phyloP scores from a whole-genome alignment of 92 coral and sea anemone species.

The Chrysogorgia sp. region DNA sequence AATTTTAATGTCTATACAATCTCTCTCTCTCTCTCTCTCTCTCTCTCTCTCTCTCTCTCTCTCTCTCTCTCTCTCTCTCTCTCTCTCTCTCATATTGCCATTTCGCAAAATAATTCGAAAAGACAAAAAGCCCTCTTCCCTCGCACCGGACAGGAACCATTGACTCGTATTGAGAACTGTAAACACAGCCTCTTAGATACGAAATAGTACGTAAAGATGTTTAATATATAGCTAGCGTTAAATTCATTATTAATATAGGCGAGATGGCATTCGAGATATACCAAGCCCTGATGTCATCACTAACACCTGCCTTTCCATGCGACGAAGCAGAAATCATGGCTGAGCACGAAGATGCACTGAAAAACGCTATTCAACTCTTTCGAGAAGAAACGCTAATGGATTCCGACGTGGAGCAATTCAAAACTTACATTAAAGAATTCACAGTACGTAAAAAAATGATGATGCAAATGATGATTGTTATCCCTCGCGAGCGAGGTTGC shows the following conservation, averaged over 20 bases:
- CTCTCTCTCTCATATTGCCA: too few species aligned
- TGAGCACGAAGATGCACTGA: background rate
- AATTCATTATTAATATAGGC: conserved; percentile 2
- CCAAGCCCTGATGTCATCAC: conserved; percentile 19
- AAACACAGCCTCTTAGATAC: too few species aligned
- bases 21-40: too few species aligned
- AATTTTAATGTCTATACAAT: too few species aligned
- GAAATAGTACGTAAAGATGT: too few species aligned
- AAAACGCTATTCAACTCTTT: conserved; percentile 29
- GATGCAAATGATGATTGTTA: too few species aligned
- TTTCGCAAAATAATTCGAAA: too few species aligned
- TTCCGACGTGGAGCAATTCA: conserved; percentile 30
- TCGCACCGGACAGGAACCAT: too few species aligned
- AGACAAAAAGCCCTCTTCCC: too few species aligned
- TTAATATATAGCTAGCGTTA: background rate
- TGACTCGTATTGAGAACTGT: background rate
- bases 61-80: too few species aligned
- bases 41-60: too few species aligned
- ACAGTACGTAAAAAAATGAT: background rate
- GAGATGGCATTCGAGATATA: conserved; percentile 30
- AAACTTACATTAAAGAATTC: conserved; percentile 20
- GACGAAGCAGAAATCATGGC: conserved; percentile 19
- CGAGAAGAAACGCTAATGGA: conserved; percentile 39
- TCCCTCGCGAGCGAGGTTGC: too few species aligned
- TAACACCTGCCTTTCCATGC: conserved; percentile 15